Percentiles rank a stretch among this genome's conserved stretches.
These are phyloP conservation scores for Pagetopsis macropterus DNA, from an alignment of 2,797 vertebrate genomes.

Conservation along the genomic window DNA sequence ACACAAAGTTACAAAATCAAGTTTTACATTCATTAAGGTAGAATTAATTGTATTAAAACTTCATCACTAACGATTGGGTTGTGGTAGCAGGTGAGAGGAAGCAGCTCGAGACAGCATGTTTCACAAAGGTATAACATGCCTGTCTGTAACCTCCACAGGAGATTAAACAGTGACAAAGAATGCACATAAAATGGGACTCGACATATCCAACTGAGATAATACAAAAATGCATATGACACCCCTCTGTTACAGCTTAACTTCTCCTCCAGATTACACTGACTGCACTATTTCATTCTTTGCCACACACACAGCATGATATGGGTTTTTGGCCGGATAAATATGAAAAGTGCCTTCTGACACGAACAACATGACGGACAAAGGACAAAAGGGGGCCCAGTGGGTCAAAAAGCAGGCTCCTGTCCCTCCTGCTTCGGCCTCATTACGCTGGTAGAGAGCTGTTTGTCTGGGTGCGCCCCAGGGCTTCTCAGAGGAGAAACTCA, in stretches of 20 bases:
- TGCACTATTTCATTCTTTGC: not conserved
- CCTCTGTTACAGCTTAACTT: too few species aligned
- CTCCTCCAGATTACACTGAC: not conserved
- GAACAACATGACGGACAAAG: not conserved
- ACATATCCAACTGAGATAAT: too few species aligned
- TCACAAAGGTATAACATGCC: too few species aligned
- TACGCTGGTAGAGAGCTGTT: not conserved
- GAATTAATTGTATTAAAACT: too few species aligned
- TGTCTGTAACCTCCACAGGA: not conserved
- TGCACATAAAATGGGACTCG: not conserved
- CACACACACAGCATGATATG: not conserved
- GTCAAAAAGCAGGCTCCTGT: not conserved
- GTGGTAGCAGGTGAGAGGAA: not conserved
- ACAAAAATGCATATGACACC: too few species aligned
- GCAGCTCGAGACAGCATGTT: not conserved
- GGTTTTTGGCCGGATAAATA: not conserved
- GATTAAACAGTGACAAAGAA: not conserved
- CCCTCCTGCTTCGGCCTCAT: not conserved
- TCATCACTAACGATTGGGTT: not conserved
- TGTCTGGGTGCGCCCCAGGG: conserved; percentile 3
- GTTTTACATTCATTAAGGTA: too few species aligned
- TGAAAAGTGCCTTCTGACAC: not conserved
- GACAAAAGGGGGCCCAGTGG: not conserved
- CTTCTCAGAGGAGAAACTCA: conserved; percentile 2
- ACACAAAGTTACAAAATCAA: too few species aligned